These are phyloP conservation scores for Bombyx mandarina DNA, from an alignment of 1,140 invertebrate genomes.

Conservation along the genomic window DNA sequence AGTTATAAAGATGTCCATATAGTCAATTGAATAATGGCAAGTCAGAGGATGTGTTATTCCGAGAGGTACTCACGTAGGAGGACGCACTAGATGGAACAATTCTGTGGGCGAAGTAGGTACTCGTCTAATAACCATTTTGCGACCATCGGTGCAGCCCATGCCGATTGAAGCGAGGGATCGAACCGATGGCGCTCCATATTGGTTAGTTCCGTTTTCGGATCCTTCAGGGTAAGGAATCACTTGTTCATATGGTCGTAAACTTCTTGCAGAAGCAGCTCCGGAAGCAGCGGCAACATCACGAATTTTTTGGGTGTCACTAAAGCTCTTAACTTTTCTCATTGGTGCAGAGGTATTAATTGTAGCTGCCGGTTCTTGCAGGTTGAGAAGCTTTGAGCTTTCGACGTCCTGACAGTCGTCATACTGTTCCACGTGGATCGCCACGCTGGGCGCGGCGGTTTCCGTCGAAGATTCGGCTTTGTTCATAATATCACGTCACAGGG, in stretches of 20 bases:
- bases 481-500: conserved; percentile 62
- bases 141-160: conserved; percentile 88
- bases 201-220: conserved; percentile 65
- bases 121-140: conserved; percentile 84
- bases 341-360: conserved; percentile 57
- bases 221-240: conserved; percentile 51
- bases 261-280: conserved; percentile 56
- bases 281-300: conserved; percentile 58
- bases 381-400: conserved; percentile 46
- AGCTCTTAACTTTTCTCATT: conserved; percentile 64
- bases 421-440: conserved; percentile 53
- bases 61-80: conserved; percentile 80
- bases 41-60: conserved; percentile 49
- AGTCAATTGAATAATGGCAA: conserved; percentile 58
- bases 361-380: conserved; percentile 37
- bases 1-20: conserved; percentile 14
- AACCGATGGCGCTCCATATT: conserved; percentile 77
- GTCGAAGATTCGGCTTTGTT: conserved; percentile 52
- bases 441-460: conserved; percentile 50
- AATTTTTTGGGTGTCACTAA: conserved; percentile 57
- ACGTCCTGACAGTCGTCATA: conserved; percentile 45
- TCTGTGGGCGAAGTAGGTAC: conserved; percentile 87
- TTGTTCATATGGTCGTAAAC: conserved; percentile 60
- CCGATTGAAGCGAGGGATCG: conserved; percentile 85
- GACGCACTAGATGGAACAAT: conserved; percentile 84